Evolutionary conservation across 2,888 invertebrate genomes (phyloP), one percentile per base, ranked within the genome.

Genomic region (Hydropsyche betteni): DNA sequence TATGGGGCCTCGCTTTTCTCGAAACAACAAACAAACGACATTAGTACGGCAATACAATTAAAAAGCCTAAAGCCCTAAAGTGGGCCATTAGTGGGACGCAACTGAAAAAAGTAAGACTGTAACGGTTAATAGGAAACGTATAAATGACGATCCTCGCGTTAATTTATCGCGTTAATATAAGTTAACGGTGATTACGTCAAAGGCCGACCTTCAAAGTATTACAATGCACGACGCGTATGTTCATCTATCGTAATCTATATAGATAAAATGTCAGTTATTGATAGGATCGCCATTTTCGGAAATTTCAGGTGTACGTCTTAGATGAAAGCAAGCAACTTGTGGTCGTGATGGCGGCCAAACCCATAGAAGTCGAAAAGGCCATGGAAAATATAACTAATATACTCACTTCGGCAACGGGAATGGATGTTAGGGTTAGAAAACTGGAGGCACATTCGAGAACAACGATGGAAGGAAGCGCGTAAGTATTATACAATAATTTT

Each of bases 291-390:
- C 44, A 24, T 76, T 81, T 58, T 58, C 16, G 58, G 14, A 14
- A 5, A 53, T 58, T 81, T 44, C 80, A 93, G 93, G 92, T 95
- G 0, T 95, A 95, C 83, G 91, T 95, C 2, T 85, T 95, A 71
- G 94, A 95, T 79, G 94, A 95, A 81, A 90, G 91, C 77, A 93
- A 92, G 80, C 93, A 95, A 83, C 88, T 95, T 34, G 91, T 95
- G 0, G 87, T 95, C 83, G 93, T 94, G 0, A 89, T 95, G 80
- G 92, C 91, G 16, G 91, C 91, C 1, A 92, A 90, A 80, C 94
- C 95, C 0, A 89, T 92, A 80, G 92, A 93, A 76, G 91, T 94
- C 0, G 94, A 95, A 81, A 89, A 87, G 68, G 89, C 90, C 79
- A 87, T 94, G 78, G 90, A 91, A 24, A 91, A 91, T 78, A 91